Evolutionary conservation across 2,888 invertebrate genomes (phyloP), one percentile per base, ranked within the genome.

Genomic region (Thecocarcelia acutangulata): DNA sequence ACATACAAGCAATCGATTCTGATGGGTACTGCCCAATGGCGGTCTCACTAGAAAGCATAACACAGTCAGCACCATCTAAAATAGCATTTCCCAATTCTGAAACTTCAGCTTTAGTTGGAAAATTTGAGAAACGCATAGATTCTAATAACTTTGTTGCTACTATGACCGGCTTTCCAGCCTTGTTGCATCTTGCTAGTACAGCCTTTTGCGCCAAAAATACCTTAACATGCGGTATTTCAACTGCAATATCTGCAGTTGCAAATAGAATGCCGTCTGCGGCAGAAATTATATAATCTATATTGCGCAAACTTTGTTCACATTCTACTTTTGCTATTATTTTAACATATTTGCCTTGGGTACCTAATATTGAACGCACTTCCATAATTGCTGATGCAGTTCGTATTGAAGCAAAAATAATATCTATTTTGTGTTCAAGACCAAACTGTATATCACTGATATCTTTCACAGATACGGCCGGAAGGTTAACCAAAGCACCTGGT

Each of bases 31-130:
- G 94, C 12, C 98, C 98, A 92, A 98, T 98, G 64, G 98, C 98
- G 0, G 98, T 98, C 91, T 99, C 98, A 4, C 98, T 97, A 0
- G 97, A 97, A 87, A 98, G 91, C 98, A 98, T 98, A 64, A 98
- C 97, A 90, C 98, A 98, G 90, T 98, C 98, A 3, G 97, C 97
- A 1, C 98, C 98, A 91, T 98, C 98, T 50, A 98, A 92, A 84
- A 99, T 95, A 0, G 98, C 98, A 91, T 99, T 99, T 69, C 98
- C 98, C 0, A 99, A 97, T 91, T 98, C 98, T 0, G 97, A 97
- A 13, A 96, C 95, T 91, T 98, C 98, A 0, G 98, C 97, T 86
- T 98, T 93, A 0, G 98, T 98, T 0, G 98, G 96, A 1, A 97
- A 93, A 0, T 97, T 97, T 89, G 97, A 97, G 90, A 95, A 95